Percentiles rank a stretch among this genome's conserved stretches.
Conservation (phyloP, 1,140 invertebrate species). For the Plodia interpunctella region DNA sequence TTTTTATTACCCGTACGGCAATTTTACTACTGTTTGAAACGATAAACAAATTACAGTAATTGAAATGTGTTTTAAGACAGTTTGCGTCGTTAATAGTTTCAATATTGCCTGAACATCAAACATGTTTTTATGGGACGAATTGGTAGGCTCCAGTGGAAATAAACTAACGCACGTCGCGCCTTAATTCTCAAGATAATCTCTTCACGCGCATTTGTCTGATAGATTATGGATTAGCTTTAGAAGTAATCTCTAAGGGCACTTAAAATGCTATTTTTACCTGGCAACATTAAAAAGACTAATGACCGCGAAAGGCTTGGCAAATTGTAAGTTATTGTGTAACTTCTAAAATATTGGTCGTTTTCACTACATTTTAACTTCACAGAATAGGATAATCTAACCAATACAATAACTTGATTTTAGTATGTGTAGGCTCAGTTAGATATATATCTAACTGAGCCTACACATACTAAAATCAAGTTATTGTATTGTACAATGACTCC, state of each 20-base stretch:
- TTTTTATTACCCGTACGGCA: too few relatives aligned
- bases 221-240: conserved; percentile 2
- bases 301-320: background rate
- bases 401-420: background rate
- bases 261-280: conserved; percentile 1
- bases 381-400: too few relatives aligned
- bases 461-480: background rate
- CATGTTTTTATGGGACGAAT: background rate
- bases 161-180: background rate
- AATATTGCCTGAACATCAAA: too few relatives aligned
- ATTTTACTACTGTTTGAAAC: too few relatives aligned
- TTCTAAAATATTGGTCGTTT: too few relatives aligned
- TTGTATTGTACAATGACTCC: too few relatives aligned
- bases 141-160: background rate
- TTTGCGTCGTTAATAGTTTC: too few relatives aligned
- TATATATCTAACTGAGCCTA: too few relatives aligned
- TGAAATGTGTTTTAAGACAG: too few relatives aligned
- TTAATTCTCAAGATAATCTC: background rate
- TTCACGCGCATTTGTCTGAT: conserved; percentile 2
- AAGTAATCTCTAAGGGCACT: background rate
- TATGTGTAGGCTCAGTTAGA: background rate
- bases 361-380: too few relatives aligned
- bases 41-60: too few relatives aligned
- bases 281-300: background rate
- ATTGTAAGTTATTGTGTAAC: background rate